Percentiles rank a stretch among this genome's conserved stretches.
phyloP scores from a whole-genome alignment of 2,113 vertebrate genomes.

The Bettongia penicillata region DNA sequence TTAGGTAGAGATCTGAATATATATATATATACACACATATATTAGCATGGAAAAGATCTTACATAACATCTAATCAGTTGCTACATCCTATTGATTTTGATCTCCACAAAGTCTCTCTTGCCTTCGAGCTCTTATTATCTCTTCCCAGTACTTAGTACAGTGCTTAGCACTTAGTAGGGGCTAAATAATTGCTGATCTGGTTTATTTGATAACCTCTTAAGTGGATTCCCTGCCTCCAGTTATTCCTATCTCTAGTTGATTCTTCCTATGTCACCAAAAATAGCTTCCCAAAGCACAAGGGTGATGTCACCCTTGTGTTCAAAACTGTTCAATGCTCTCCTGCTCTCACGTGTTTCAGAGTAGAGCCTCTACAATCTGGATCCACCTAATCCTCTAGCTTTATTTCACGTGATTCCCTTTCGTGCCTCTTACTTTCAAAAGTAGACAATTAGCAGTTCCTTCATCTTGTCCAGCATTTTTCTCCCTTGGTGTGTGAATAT shows the following conservation, averaged over 20 bases:
- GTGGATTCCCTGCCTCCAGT: neutral
- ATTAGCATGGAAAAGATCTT: too few species aligned
- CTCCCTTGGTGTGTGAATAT: neutral
- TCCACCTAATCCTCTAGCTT: neutral
- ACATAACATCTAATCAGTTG: too few species aligned
- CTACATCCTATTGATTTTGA: neutral
- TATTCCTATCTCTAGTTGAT: neutral
- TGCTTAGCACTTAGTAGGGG: neutral
- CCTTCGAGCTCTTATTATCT: neutral
- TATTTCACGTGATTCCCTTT: neutral
- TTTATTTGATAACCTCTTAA: neutral
- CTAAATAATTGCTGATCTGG: neutral
- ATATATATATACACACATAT: too few species aligned
- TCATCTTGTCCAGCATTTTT: neutral
- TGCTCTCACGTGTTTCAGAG: neutral
- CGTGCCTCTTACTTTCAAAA: neutral
- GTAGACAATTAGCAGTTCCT: neutral
- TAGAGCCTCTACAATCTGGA: neutral
- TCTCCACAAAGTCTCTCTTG: neutral
- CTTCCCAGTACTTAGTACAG: neutral
- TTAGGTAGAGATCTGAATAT: too few species aligned
- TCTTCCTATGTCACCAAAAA: neutral
- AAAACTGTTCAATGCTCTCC: neutral
- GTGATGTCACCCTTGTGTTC: neutral
- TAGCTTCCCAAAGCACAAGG: neutral